Conservation (phyloP, 2,113 vertebrate species). For the Elanus axillaris region DNA sequence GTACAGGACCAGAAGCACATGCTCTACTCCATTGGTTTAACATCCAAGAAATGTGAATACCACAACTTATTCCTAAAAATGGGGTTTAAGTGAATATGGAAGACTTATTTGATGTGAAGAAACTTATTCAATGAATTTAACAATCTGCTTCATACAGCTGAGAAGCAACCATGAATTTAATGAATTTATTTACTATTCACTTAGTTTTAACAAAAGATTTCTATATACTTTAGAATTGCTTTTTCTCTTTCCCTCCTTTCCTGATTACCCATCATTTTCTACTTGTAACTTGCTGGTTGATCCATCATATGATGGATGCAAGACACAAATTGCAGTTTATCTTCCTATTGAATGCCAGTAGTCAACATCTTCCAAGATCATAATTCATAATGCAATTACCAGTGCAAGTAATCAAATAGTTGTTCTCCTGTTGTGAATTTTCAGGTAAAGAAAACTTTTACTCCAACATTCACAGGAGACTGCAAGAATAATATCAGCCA, state of each 20-base stretch:
- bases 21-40: not conserved
- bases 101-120: not conserved
- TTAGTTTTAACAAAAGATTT: not conserved
- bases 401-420: not conserved
- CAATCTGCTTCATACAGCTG: not conserved
- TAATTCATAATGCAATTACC: not conserved
- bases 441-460: not conserved
- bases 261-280: not conserved
- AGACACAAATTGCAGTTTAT: not conserved
- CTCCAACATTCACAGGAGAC: not conserved
- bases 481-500: not conserved
- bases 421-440: not conserved
- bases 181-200: not conserved
- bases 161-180: not conserved
- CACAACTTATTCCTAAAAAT: not conserved
- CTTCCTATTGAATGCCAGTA: not conserved
- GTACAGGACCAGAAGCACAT: rapidly evolving
- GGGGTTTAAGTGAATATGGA: not conserved
- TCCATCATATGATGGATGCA: not conserved
- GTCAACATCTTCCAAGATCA: not conserved
- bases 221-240: not conserved
- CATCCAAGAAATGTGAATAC: not conserved
- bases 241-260: not conserved
- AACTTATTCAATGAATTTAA: not conserved
- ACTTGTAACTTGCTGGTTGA: not conserved